Conservation (phyloP, 2,888 invertebrate genomes). For the Zele albiditarsus region DNA sequence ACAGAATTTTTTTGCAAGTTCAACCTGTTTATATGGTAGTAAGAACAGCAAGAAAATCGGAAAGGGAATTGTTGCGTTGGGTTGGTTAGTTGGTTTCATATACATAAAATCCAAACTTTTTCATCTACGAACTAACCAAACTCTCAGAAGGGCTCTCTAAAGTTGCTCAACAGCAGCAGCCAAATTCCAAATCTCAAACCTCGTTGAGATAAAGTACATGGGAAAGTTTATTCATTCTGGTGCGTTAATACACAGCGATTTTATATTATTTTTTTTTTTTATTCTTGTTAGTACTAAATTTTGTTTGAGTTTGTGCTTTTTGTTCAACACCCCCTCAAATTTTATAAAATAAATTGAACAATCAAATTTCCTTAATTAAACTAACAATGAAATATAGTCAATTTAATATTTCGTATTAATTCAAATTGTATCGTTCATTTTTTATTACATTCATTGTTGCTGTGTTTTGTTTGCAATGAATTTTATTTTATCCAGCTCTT, state of each 20-base stretch:
- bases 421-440: too few species aligned
- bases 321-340: not conserved
- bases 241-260: conserved; percentile 1
- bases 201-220: not conserved
- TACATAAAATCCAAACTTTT: not conserved
- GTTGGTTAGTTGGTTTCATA: not conserved
- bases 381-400: too few species aligned
- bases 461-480: too few species aligned
- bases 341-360: too few species aligned
- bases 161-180: not conserved
- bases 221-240: not conserved
- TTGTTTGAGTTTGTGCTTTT: not conserved
- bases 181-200: not conserved
- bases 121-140: not conserved
- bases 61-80: not conserved
- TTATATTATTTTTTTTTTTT: not conserved
- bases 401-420: too few species aligned
- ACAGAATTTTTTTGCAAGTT: not conserved
- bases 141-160: not conserved
- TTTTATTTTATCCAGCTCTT: too few species aligned
- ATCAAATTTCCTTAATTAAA: too few species aligned
- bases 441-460: too few species aligned
- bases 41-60: not conserved
- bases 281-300: not conserved
- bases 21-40: not conserved